Base-by-base conservation (phyloP, 2,797 vertebrate species). In the Odontamblyopus lacepedii region DNA sequence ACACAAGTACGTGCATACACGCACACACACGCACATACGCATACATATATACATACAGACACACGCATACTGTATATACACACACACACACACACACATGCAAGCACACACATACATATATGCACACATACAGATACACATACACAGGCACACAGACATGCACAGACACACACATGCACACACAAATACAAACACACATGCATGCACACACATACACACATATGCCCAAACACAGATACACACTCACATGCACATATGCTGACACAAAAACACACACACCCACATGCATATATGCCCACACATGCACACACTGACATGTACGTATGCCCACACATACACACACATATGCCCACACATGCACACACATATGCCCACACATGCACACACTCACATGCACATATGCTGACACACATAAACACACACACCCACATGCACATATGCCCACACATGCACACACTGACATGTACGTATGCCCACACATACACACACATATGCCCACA, bases 251-350 rank as follows among this genome's bases (percentile, higher is more conserved):
- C 6, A 35, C 35, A 35, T 35, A 7, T 7, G 4, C 79, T 55
- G 23, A 70, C 87, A 85, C 78, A 88, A 85, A 81, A 77, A 81
- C 80, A 59, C 9, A 70, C 87, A 85, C 78, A 88, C 85, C 78
- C 77, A 82, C 78, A 81, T 7, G 4, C 6, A 35, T 6, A 35
- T 35, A 7, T 7, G 4, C 79, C 59, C 55, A 70, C 87, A 85
- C 78, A 88, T 85, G 80, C 78, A 83, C 78, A 80, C 80, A 62
- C 55, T 67, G 86, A 85, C 79, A 4, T 30, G 67, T 86, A 85
- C 79, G 1, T 30, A 35, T 35, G 32, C 32, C 32, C 6, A 35
- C 35, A 35, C 35, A 35, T 0, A 6, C 6, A 35, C 32, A 35
- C 35, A 35, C 35, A 35, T 35, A 35, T 35, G 35, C 35, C 35